A percentile compares a stretch with the other conserved stretches of the same genome.
Conservation (phyloP, 2,888 invertebrate species). For the Caenorhabditis afra region DNA sequence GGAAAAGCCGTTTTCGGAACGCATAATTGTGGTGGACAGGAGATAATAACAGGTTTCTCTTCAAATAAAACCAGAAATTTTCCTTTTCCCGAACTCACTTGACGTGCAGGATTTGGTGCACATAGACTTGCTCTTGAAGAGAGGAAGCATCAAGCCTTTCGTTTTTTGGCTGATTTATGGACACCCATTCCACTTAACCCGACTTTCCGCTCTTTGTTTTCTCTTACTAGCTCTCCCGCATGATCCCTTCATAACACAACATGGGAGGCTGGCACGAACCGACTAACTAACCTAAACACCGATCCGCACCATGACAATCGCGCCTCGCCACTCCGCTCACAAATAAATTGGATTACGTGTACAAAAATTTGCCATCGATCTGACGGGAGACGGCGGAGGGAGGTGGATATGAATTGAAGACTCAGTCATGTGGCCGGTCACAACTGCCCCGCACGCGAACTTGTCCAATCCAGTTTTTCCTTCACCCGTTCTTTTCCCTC, state of each 20-base stretch:
- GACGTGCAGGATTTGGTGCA: no score
- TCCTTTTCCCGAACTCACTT: neutral
- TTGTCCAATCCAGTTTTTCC: conserved; percentile 58
- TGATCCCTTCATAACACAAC: no score
- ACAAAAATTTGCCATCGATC: conserved; percentile 48
- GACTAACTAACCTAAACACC: neutral
- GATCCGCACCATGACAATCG: conserved; percentile 1
- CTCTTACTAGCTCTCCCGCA: neutral
- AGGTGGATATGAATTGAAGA: conserved; percentile 45
- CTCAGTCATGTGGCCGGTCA: conserved; percentile 48
- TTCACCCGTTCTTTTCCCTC: conserved; percentile 37
- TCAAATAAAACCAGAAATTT: neutral
- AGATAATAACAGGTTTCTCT: conserved; percentile 18
- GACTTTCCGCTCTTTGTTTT: conserved; percentile 4
- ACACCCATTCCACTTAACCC: conserved; percentile 26
- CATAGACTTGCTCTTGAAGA: no score
- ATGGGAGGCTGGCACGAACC: neutral
- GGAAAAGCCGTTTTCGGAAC: conserved; percentile 12
- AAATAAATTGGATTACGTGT: conserved; percentile 7
- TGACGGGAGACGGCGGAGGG: no score
- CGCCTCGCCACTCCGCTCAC: neutral
- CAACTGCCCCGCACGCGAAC: conserved; percentile 35
- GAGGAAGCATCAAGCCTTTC: conserved; percentile 15
- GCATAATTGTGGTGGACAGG: conserved; percentile 16
- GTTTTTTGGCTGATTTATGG: conserved; percentile 49